These are phyloP conservation scores for Amaurobius ferox DNA, from an alignment of 2,888 invertebrate species.

Conservation along the genomic window DNA sequence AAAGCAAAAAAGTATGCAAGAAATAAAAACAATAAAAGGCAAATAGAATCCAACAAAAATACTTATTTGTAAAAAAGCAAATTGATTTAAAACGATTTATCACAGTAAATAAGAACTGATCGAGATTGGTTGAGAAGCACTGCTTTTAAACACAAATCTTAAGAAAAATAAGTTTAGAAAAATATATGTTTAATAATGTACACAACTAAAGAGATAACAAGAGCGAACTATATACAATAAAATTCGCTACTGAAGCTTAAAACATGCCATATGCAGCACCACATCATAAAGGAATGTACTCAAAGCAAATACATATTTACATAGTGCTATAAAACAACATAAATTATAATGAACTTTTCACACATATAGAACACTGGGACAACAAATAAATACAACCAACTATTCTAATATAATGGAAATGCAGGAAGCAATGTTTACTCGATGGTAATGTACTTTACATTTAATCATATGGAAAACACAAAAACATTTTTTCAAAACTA, in stretches of 20 bases:
- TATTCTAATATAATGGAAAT: not conserved
- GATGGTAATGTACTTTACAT: too few species aligned
- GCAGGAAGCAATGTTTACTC: constrained; percentile 3
- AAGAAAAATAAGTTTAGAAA: not conserved
- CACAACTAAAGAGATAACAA: constrained; percentile 3
- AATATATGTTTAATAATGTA: not conserved
- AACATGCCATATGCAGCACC: not conserved
- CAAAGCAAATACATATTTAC: not conserved
- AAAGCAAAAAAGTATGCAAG: not conserved
- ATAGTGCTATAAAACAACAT: not conserved
- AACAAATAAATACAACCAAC: not conserved
- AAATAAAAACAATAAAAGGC: too few species aligned
- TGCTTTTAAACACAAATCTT: not conserved
- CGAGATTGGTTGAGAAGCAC: not conserved
- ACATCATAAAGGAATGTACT: constrained; percentile 11
- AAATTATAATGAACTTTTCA: not conserved
- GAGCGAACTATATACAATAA: constrained; percentile 9
- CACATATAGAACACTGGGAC: not conserved
- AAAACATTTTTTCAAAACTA: too few species aligned
- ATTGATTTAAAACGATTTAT: not conserved
- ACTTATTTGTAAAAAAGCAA: too few species aligned
- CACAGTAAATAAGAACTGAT: not conserved
- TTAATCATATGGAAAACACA: too few species aligned
- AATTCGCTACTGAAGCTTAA: not conserved
- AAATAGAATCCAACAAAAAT: too few species aligned